A percentile compares a stretch with the other conserved stretches of the same genome.
phyloP scores from a whole-genome alignment of 1,140 invertebrate species.

The Anagrus nilaparvatae region DNA sequence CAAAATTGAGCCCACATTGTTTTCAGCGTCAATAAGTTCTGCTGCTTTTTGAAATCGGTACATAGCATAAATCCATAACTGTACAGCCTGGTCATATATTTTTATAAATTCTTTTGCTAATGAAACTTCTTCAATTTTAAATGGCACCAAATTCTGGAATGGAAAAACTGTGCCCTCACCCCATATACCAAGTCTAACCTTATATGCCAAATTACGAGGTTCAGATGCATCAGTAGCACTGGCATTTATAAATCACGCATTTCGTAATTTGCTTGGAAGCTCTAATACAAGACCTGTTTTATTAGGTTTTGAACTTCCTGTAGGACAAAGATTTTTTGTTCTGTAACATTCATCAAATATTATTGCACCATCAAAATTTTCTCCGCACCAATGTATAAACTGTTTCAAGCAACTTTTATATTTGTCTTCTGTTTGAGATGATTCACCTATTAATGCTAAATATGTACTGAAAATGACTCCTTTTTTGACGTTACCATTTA shows the following conservation, averaged over 20 bases:
- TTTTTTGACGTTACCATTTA: constrained; percentile 89
- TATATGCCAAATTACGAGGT: constrained; percentile 98
- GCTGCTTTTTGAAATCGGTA: constrained; percentile 90
- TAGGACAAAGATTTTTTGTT: constrained; percentile 97
- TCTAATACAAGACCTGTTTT: constrained; percentile 84
- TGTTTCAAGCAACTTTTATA: constrained; percentile 92
- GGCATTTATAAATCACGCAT: constrained; percentile 93
- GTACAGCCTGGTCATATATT: constrained; percentile 89
- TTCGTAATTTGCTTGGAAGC: constrained; percentile 88
- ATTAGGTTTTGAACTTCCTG: constrained; percentile 89
- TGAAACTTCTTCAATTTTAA: constrained; percentile 94
- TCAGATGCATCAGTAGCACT: constrained; percentile 97
- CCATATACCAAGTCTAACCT: constrained; percentile 97
- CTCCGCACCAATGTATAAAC: constrained; percentile 92
- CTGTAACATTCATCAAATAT: constrained; percentile 99
- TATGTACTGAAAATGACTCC: constrained; percentile 98
- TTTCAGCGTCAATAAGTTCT: constrained; percentile 85
- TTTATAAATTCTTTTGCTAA: constrained; percentile 77
- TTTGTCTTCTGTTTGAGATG: constrained; percentile 77
- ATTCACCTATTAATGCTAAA: constrained; percentile 95
- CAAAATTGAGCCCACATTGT: constrained; percentile 99
- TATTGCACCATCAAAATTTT: constrained; percentile 91
- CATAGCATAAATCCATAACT: constrained; percentile 92
- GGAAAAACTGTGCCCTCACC: constrained; percentile 90
- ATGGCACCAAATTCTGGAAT: constrained; percentile 88